Evolutionary conservation across 92 coral and sea anemone genomes (phyloP).

Genomic region (Phenganax subtilis): DNA sequence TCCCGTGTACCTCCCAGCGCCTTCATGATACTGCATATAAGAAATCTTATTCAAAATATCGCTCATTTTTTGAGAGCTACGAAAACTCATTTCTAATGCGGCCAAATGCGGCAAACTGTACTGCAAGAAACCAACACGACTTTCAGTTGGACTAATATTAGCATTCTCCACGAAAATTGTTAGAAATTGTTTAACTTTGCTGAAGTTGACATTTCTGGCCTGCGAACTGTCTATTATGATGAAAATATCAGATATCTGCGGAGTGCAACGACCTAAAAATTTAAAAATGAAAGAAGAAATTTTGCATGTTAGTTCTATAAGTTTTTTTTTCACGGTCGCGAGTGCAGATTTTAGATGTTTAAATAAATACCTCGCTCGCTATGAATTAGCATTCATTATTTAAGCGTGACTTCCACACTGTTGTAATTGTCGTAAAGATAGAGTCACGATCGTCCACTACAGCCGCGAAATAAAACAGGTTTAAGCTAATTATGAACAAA

Average conservation of each 20-base stretch:
- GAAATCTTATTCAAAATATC: background rate
- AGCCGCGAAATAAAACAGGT: background rate
- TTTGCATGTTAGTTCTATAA: no score
- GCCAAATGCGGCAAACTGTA: slow-evolving; percentile 23
- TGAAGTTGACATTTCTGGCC: background rate
- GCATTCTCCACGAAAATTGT: background rate
- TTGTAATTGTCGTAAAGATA: background rate
- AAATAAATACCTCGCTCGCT: no score
- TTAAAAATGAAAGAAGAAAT: background rate
- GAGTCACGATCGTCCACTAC: background rate
- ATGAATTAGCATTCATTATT: no score
- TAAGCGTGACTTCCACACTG: no score
- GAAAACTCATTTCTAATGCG: background rate
- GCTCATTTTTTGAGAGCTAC: slow-evolving; percentile 7
- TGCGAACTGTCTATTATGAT: slow-evolving; percentile 11
- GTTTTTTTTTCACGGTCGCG: no score
- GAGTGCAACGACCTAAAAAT: background rate
- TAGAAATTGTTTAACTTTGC: slow-evolving; percentile 24
- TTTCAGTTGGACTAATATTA: slow-evolving; percentile 10
- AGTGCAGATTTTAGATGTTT: no score
- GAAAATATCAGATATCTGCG: slow-evolving; percentile 8
- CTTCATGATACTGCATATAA: slow-evolving; percentile 15
- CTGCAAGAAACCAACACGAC: slow-evolving; percentile 21
- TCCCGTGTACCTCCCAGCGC: slow-evolving; percentile 9
- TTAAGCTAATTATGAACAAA: no score